These are phyloP conservation scores for Lottia gigantea DNA, from an alignment of 2,888 invertebrate species.

Conservation along the genomic window DNA sequence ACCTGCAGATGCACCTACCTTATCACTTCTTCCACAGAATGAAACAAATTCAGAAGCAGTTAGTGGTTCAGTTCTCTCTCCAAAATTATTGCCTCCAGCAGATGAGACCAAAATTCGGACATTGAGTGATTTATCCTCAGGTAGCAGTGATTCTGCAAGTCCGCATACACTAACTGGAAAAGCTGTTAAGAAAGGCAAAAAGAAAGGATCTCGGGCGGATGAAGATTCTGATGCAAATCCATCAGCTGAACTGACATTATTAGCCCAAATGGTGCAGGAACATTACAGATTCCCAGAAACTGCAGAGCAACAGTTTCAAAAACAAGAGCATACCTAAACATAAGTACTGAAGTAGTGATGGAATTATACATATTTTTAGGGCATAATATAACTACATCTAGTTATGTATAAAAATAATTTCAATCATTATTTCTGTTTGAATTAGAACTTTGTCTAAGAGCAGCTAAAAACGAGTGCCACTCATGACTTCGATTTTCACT, in stretches of 20 bases:
- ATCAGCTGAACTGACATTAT: conserved; percentile 46
- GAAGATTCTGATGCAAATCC: conserved; percentile 33
- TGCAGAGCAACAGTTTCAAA: too few species aligned
- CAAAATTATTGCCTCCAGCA: conserved; percentile 53
- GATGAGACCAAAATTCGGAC: conserved; percentile 35
- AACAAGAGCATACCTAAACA: too few species aligned
- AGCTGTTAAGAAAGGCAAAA: conserved; percentile 23
- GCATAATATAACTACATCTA: too few species aligned
- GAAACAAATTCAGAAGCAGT: conserved; percentile 30
- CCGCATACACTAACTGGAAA: conserved; percentile 21
- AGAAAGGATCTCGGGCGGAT: conserved; percentile 28
- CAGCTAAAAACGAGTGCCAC: too few species aligned
- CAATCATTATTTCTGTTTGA: too few species aligned
- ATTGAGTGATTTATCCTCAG: conserved; percentile 17
- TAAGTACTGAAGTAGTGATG: too few species aligned
- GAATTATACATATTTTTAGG: too few species aligned
- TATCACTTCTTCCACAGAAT: conserved; percentile 46
- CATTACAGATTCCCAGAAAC: conserved; percentile 51
- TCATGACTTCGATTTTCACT: too few species aligned
- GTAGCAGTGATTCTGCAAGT: conserved; percentile 36
- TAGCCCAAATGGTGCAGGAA: conserved; percentile 60
- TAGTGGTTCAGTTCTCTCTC: conserved; percentile 33
- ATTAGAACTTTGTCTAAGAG: too few species aligned
- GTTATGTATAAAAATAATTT: too few species aligned
- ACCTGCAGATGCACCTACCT: conserved; percentile 51